These are phyloP conservation scores for Sapayoa aenigma DNA, from an alignment of 2,113 vertebrate genomes.

Conservation along the genomic window DNA sequence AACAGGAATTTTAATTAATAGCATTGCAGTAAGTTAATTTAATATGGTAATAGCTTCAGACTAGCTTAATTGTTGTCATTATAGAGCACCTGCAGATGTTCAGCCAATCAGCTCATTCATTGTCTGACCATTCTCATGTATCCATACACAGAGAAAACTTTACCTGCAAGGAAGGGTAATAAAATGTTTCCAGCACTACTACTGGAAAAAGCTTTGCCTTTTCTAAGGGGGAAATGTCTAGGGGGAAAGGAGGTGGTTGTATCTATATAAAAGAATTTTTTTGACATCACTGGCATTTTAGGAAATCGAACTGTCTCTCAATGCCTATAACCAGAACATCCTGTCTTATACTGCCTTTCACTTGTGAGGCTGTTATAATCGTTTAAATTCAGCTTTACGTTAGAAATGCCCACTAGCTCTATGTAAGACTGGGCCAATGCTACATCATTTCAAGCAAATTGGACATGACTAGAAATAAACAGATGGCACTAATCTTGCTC, in stretches of 20 bases:
- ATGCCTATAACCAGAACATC: not conserved
- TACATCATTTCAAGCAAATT: not conserved
- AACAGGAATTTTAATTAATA: conserved; percentile 56
- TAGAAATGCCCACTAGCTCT: not conserved
- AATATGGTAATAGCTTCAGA: conserved; percentile 59
- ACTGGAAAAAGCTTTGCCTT: conserved; percentile 1
- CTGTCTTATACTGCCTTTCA: not conserved
- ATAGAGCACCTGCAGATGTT: conserved; percentile 53
- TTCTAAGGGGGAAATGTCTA: not conserved
- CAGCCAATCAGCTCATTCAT: conserved; percentile 16
- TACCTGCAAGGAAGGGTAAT: not conserved
- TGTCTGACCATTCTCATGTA: conserved; percentile 18
- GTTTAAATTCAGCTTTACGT: not conserved
- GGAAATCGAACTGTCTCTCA: not conserved
- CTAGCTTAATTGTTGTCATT: conserved; percentile 66
- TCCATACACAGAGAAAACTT: not conserved
- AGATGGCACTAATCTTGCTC: not conserved
- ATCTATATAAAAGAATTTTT: not conserved
- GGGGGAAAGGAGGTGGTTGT: not conserved
- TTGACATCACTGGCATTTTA: not conserved
- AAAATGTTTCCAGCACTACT: not conserved
- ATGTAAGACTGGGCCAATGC: not conserved
- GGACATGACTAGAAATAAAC: not conserved
- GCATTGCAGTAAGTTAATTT: conserved; percentile 44
- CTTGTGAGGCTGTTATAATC: not conserved